Percentiles rank a stretch among this genome's conserved stretches.
Evolutionary conservation across 2,797 vertebrate genomes (phyloP).

Genomic region (Rhinatrema bivittatum): DNA sequence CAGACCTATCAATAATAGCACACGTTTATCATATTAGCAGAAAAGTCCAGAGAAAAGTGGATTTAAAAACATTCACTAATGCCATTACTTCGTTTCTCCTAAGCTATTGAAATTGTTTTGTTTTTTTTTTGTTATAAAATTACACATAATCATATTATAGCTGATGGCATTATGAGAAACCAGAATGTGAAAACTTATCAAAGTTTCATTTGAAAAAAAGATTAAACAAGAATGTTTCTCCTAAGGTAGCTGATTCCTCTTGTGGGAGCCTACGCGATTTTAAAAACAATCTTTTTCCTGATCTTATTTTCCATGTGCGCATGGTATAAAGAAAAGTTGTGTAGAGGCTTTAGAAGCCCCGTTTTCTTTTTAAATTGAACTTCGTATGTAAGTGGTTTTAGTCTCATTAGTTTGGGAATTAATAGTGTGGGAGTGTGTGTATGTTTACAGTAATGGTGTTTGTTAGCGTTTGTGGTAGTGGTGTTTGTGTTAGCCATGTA

Average conservation of each 20-base stretch:
- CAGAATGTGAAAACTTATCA: constrained; percentile 41
- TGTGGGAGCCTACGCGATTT: constrained; percentile 2
- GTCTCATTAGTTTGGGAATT: too few relatives aligned
- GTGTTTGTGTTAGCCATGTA: too few relatives aligned
- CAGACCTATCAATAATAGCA: constrained; percentile 36
- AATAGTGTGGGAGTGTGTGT: too few relatives aligned
- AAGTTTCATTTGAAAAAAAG: constrained; percentile 22
- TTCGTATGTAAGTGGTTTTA: too few relatives aligned
- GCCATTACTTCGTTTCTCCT: constrained; percentile 38
- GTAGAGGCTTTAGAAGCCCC: too few relatives aligned
- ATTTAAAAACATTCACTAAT: constrained; percentile 35
- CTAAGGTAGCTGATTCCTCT: too few relatives aligned
- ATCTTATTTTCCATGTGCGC: background rate
- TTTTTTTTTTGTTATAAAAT: constrained; percentile 52
- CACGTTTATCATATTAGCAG: constrained; percentile 39
- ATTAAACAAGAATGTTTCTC: constrained; percentile 29
- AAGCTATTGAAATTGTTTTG: constrained; percentile 50
- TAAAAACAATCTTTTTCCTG: constrained; percentile 5
- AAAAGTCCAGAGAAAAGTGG: constrained; percentile 35
- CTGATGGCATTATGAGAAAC: constrained; percentile 43
- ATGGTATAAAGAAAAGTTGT: too few relatives aligned
- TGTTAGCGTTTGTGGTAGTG: too few relatives aligned
- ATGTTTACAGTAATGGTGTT: too few relatives aligned
- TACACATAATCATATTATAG: constrained; percentile 48
- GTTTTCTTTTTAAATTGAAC: too few relatives aligned